phyloP scores from a whole-genome alignment of 2,888 invertebrate species.

The Pheosia gnoma region DNA sequence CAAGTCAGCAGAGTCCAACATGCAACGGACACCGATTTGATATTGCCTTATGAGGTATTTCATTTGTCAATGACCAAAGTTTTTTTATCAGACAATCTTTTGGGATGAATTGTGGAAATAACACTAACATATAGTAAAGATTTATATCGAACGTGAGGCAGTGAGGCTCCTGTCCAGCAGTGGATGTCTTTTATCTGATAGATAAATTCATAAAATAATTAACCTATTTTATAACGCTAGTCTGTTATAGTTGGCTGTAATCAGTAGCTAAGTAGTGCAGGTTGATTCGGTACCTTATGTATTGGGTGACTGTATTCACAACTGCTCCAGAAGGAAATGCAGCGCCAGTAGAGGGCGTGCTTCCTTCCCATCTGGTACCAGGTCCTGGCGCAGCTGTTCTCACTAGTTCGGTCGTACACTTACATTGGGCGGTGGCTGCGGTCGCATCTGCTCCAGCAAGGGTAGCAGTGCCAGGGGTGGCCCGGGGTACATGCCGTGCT shows the following conservation, averaged over 20 bases:
- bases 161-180: too few relatives aligned
- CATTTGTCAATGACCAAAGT: slow-evolving; percentile 1
- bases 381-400: not conserved
- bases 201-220: too few relatives aligned
- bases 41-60: not conserved
- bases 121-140: too few relatives aligned
- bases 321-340: not conserved
- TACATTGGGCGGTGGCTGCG: slow-evolving; percentile 73
- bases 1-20: not conserved
- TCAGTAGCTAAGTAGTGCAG: not conserved
- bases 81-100: not conserved
- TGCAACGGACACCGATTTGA: slow-evolving; percentile 5
- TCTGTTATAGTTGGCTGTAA: not conserved
- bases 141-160: too few relatives aligned
- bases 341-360: not conserved
- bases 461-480: slow-evolving; percentile 88
- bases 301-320: not conserved
- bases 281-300: too few relatives aligned
- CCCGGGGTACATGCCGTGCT: slow-evolving; percentile 79
- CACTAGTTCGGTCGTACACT: slow-evolving; percentile 29
- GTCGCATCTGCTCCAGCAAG: slow-evolving; percentile 86
- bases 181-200: too few relatives aligned
- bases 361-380: not conserved
- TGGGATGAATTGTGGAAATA: not conserved
- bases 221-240: too few relatives aligned